phyloP scores from a whole-genome alignment of 2,888 invertebrate genomes.

The Polyommatus iphigenia region DNA sequence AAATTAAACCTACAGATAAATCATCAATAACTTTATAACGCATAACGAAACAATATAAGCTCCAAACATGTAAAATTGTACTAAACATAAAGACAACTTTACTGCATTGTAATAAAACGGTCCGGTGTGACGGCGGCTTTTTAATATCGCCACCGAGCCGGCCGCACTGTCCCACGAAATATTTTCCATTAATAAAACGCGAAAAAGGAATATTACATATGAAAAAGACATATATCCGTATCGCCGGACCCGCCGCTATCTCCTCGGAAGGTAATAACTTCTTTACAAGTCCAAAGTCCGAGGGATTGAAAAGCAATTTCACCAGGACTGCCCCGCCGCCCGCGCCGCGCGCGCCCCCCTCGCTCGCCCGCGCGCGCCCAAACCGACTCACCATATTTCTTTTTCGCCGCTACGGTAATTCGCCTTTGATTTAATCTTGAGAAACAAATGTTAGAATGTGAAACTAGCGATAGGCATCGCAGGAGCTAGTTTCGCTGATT shows the following conservation, averaged over 20 bases:
- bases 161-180: conserved; percentile 77
- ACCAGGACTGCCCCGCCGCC: conserved; percentile 76
- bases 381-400: conserved; percentile 76
- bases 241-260: conserved; percentile 79
- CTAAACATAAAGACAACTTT: conserved; percentile 58
- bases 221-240: conserved; percentile 81
- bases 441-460: conserved; percentile 81
- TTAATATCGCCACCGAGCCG: conserved; percentile 74
- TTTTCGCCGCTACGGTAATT: conserved; percentile 80
- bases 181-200: conserved; percentile 82
- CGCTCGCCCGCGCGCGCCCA: conserved; percentile 1
- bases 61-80: conserved; percentile 26
- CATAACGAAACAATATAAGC: neutral
- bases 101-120: conserved; percentile 70
- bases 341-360: neutral
- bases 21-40: neutral
- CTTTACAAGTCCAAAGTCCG: conserved; percentile 83
- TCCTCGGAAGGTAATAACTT: conserved; percentile 81
- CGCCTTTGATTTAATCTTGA: conserved; percentile 80
- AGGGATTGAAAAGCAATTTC: conserved; percentile 83
- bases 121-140: conserved; percentile 69
- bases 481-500: conserved; percentile 76
- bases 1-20: neutral
- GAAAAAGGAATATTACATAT: conserved; percentile 81
- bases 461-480: conserved; percentile 79